A percentile compares a stretch with the other conserved stretches of the same genome.
These are phyloP conservation scores for Xylota segnis DNA, from an alignment of 2,888 invertebrate genomes.

Conservation along the genomic window DNA sequence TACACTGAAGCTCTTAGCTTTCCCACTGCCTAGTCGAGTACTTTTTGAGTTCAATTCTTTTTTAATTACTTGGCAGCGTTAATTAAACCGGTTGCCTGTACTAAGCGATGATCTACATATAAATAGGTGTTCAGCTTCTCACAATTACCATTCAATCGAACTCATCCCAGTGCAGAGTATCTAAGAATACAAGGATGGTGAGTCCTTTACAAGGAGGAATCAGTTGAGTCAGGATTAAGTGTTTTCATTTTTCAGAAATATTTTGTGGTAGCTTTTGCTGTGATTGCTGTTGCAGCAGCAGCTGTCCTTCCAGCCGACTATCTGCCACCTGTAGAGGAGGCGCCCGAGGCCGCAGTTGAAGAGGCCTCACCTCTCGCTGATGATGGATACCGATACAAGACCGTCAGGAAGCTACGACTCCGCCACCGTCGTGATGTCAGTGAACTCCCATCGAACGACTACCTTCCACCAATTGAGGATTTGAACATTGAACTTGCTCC, in stretches of 20 bases:
- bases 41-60: slow-evolving; percentile 28
- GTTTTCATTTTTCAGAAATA: slow-evolving; percentile 41
- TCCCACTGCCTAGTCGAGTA: background rate
- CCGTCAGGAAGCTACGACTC: slow-evolving; percentile 79
- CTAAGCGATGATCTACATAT: slow-evolving; percentile 55
- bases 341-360: slow-evolving; percentile 52
- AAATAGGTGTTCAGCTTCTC: slow-evolving; percentile 44
- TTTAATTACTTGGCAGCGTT: slow-evolving; percentile 25
- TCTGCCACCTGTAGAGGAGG: slow-evolving; percentile 36
- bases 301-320: slow-evolving; percentile 78
- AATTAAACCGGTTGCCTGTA: slow-evolving; percentile 29
- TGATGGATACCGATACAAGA: slow-evolving; percentile 79
- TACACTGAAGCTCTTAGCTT: slow-evolving; percentile 25
- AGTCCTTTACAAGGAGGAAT: background rate
- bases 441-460: slow-evolving; percentile 48
- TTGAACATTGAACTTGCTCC: slow-evolving; percentile 49
- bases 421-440: slow-evolving; percentile 71
- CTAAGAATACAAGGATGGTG: slow-evolving; percentile 12
- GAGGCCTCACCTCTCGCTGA: slow-evolving; percentile 77
- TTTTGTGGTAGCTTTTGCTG: slow-evolving; percentile 30
- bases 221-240: background rate
- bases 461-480: slow-evolving; percentile 42
- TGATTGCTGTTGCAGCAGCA: slow-evolving; percentile 79
- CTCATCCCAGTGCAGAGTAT: slow-evolving; percentile 38
- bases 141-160: slow-evolving; percentile 47